A percentile compares a stretch with the other conserved stretches of the same genome.
Evolutionary conservation across 2,113 vertebrate genomes (phyloP).

Genomic region (Aegithalos caudatus): DNA sequence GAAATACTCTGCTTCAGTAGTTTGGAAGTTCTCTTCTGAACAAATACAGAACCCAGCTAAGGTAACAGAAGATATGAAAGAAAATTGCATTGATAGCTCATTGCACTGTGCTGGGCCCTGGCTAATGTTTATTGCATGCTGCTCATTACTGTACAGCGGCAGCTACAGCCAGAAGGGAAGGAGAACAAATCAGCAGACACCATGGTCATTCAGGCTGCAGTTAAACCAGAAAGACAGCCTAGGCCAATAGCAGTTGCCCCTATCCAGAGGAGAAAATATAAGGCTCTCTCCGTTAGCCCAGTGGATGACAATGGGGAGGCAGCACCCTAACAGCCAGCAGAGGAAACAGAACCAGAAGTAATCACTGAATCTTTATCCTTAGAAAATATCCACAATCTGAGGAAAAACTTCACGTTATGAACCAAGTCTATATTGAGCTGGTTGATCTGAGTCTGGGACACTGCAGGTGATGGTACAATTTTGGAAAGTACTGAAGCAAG

Average conservation of each 20-base stretch:
- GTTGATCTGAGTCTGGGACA: too few species aligned
- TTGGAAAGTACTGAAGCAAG: too few species aligned
- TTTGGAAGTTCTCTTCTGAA: too few species aligned
- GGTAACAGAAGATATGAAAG: too few species aligned
- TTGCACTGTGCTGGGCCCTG: not conserved
- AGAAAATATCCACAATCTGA: not conserved
- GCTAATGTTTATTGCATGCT: not conserved
- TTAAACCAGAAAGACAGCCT: not conserved
- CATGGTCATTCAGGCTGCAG: not conserved
- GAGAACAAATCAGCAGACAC: not conserved
- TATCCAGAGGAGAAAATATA: not conserved
- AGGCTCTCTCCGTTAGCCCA: too few species aligned
- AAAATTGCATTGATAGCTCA: too few species aligned
- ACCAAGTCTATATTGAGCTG: too few species aligned
- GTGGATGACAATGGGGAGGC: too few species aligned
- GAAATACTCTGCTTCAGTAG: too few species aligned
- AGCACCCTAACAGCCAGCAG: not conserved
- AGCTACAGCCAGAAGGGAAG: not conserved
- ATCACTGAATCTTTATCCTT: not conserved
- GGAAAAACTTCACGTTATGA: too few species aligned
- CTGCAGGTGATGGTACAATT: too few species aligned
- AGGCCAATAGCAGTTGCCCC: not conserved
- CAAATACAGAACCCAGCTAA: too few species aligned
- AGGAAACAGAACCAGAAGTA: not conserved
- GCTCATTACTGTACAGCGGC: not conserved